phyloP scores from a whole-genome alignment of 2,888 invertebrate genomes.

The Cataglyphis rosenhaueri region DNA sequence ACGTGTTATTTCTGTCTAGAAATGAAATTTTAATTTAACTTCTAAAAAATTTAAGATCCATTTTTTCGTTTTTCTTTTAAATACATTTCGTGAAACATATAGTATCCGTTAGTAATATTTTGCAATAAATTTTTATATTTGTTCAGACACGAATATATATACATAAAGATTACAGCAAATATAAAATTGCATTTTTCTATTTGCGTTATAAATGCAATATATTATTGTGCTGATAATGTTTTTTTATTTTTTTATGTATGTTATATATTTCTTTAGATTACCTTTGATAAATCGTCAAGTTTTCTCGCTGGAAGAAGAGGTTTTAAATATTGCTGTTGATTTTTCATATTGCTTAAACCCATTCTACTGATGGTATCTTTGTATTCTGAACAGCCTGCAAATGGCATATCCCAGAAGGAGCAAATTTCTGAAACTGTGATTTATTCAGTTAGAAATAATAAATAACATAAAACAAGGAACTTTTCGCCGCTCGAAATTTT shows the following conservation, averaged over 20 bases:
- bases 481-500: neutral
- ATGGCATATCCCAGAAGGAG: slow-evolving; percentile 87
- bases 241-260: neutral
- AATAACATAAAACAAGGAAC: neutral
- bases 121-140: neutral
- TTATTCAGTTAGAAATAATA: neutral
- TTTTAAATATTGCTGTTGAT: slow-evolving; percentile 88
- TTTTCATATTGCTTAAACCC: slow-evolving; percentile 88
- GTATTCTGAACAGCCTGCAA: slow-evolving; percentile 88
- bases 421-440: slow-evolving; percentile 86
- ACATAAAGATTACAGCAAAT: neutral
- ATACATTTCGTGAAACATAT: neutral
- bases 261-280: neutral
- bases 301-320: slow-evolving; percentile 87
- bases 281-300: slow-evolving; percentile 84
- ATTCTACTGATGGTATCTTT: slow-evolving; percentile 88
- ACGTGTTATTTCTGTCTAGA: neutral
- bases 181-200: neutral
- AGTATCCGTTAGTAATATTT: neutral
- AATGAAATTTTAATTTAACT: slow-evolving; percentile 12
- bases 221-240: neutral
- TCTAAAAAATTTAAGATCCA: neutral
- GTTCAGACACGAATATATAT: neutral
- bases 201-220: neutral
- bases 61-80: neutral